These are phyloP conservation scores for Samia ricini DNA, from an alignment of 1,140 invertebrate species.

Conservation along the genomic window DNA sequence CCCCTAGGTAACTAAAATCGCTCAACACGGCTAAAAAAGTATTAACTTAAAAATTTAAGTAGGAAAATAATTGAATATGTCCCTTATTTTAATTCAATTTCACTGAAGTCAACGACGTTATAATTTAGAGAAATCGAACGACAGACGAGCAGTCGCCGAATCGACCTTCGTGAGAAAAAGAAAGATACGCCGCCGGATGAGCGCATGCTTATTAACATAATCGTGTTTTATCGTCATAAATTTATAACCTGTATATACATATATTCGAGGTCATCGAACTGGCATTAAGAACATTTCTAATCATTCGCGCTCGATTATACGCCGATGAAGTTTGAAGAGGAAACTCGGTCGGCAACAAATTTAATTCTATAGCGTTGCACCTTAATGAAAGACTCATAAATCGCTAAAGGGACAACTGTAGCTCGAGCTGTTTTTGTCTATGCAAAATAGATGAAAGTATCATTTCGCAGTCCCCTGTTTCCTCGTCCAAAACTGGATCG, in stretches of 20 bases:
- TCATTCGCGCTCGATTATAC: not conserved
- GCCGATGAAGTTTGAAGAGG: too few relatives aligned
- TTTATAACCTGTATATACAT: conserved; percentile 13
- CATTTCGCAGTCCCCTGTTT: too few relatives aligned
- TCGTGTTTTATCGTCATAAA: conserved; percentile 46
- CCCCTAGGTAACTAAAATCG: too few relatives aligned
- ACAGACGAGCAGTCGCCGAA: conserved; percentile 60
- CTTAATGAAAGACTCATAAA: too few relatives aligned
- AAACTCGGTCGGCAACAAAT: too few relatives aligned
- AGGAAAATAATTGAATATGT: not conserved
- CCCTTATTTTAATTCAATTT: conserved; percentile 24
- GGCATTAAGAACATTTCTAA: not conserved
- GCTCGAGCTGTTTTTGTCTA: too few relatives aligned
- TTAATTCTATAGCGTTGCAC: too few relatives aligned
- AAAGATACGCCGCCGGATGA: conserved; percentile 40
- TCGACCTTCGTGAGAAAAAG: conserved; percentile 47
- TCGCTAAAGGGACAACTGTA: too few relatives aligned
- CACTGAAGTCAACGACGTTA: conserved; percentile 44
- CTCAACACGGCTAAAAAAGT: too few relatives aligned
- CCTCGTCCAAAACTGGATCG: too few relatives aligned
- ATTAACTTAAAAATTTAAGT: too few relatives aligned
- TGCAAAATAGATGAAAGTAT: too few relatives aligned
- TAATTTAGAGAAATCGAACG: conserved; percentile 1
- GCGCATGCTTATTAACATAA: conserved; percentile 53
- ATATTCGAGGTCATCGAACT: not conserved